A percentile compares a stretch with the other conserved stretches of the same genome.
Conservation (phyloP, 1,140 invertebrate species). For the Drosophila kanapiae region DNA sequence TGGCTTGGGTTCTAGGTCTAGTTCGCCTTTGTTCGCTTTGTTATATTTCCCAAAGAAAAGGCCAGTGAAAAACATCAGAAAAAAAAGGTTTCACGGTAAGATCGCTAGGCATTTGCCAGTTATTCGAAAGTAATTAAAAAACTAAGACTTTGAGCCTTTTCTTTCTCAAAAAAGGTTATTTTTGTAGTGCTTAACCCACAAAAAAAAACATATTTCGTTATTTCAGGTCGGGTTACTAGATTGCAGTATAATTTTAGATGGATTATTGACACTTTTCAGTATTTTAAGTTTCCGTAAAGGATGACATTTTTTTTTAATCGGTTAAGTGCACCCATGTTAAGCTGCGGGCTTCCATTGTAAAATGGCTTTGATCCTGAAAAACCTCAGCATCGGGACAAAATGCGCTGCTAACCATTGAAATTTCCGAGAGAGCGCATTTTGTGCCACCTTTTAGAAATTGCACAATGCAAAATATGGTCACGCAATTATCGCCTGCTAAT, state of each 20-base stretch:
- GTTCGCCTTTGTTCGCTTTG: conserved; percentile 18
- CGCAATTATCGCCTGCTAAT: conserved; percentile 35
- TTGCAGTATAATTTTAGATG: not conserved
- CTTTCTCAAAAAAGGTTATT: not conserved
- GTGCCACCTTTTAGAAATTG: not conserved
- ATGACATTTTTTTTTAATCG: not conserved
- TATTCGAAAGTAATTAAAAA: conserved; percentile 83
- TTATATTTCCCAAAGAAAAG: conserved; percentile 26
- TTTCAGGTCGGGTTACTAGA: too few relatives aligned
- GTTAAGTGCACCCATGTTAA: not conserved
- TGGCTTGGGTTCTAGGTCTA: conserved; percentile 41
- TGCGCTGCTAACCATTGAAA: too few relatives aligned
- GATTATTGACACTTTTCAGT: not conserved
- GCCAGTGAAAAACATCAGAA: conserved; percentile 3
- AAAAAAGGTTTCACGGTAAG: conserved; percentile 52
- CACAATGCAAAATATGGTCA: conserved; percentile 14
- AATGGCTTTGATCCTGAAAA: not conserved
- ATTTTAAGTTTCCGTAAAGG: not conserved
- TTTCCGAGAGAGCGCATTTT: too few relatives aligned
- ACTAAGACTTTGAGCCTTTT: conserved; percentile 47
- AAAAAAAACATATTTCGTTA: not conserved
- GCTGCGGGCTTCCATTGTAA: not conserved
- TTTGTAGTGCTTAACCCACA: not conserved
- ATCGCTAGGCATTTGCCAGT: conserved; percentile 53
- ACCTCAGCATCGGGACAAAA: conserved; percentile 11